Evolutionary conservation across 2,888 invertebrate genomes (phyloP), one percentile per base, ranked within the genome.

Genomic region (Hedya salicella): DNA sequence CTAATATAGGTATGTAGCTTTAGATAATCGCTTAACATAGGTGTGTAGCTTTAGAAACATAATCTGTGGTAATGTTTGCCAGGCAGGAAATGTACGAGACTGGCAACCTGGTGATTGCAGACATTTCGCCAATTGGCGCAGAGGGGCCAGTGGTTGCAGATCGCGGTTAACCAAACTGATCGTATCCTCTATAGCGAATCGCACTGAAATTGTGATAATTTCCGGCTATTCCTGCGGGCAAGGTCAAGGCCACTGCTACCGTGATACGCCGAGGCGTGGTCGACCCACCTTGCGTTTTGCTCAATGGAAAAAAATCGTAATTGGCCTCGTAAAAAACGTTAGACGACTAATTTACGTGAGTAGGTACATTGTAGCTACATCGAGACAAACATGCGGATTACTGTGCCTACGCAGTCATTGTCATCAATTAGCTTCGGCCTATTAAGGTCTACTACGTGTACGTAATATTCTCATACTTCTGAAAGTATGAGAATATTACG

Each of bases 231-330:
- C 59, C 57, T 66, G 62, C 71, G 71, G 70, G 75, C 83, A 86
- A 85, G 83, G 85, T 75, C 79, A 72, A 67, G 71, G 76, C 71
- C 70, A 68, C 67, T 74, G 70, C 77, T 75, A 68, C 69, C 74
- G 79, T 77, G 75, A 72, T 78, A 78, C 76, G 70, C 73, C 68
- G 66, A 77, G 86, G 86, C 78, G 83, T 78, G 85, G 83, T 72
- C 67, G 78, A 67, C 78, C 78, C 76, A 80, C 85, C 82, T 83
- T 78, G 79, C 74, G 75, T 74, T 76, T 78, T 76, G 75, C 73
- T 73, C 71, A 68, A 60, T 71, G 73, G 49, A 40, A 59, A 77
- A 75, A 80, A 79, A 75, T n/a, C 74, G 73, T 79, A 78, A 79
- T 76, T 74, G 62, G 65, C 60, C 50, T 19, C 50, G 42, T 56